Percentiles rank a stretch among this genome's conserved stretches.
Evolutionary conservation across 2,888 invertebrate genomes (phyloP).

Genomic region (Herminia tarsipennalis): DNA sequence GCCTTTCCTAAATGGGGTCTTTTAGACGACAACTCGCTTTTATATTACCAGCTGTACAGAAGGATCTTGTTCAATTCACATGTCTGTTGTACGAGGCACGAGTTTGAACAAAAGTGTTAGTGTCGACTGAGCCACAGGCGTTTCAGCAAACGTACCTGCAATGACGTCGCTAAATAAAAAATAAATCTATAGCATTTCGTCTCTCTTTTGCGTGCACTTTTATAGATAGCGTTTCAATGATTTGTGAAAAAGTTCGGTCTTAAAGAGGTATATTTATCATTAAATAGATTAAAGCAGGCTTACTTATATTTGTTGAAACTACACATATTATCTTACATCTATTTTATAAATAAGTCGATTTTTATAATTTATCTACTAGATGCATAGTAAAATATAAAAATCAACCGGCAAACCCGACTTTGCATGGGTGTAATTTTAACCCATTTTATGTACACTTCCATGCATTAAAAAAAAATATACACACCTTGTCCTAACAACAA

Average conservation of each 20-base stretch:
- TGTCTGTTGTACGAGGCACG: slow-evolving; percentile 37
- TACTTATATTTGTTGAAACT: no score
- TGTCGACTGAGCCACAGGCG: slow-evolving; percentile 21
- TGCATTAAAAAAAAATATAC: no score
- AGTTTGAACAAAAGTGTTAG: slow-evolving; percentile 40
- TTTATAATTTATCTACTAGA: no score
- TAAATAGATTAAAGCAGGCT: slow-evolving; percentile 3
- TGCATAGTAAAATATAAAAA: no score
- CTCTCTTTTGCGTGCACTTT: slow-evolving; percentile 1
- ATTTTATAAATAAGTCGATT: no score
- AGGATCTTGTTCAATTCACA: slow-evolving; percentile 43
- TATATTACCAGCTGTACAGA: slow-evolving; percentile 36
- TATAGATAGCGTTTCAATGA: slow-evolving; percentile 1
- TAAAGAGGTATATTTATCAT: neutral
- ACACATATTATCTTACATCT: no score
- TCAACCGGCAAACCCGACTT: no score
- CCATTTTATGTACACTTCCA: no score
- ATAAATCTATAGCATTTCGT: slow-evolving; percentile 15
- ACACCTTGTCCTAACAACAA: no score
- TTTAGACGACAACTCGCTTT: slow-evolving; percentile 31
- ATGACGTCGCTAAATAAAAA: slow-evolving; percentile 29
- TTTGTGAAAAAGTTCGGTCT: slow-evolving; percentile 1
- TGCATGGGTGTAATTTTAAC: no score
- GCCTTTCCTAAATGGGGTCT: slow-evolving; percentile 31
- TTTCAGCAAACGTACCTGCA: slow-evolving; percentile 20